Conservation (phyloP, 2,797 vertebrate genomes). For the Lerista edwardsae region DNA sequence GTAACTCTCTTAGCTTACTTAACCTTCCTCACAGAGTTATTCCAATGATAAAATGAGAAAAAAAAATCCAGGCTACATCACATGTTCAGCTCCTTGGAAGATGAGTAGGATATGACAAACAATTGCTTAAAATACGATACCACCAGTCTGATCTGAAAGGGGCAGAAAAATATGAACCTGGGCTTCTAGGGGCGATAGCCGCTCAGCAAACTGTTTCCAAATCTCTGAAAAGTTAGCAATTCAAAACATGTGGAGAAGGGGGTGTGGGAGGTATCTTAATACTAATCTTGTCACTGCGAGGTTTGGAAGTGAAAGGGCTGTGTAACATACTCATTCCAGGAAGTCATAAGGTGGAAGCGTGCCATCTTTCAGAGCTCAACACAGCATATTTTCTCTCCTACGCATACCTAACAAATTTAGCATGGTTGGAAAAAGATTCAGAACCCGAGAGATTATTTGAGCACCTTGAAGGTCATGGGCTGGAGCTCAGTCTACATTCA, state of each 20-base stretch:
- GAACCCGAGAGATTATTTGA: neutral
- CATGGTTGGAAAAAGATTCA: neutral
- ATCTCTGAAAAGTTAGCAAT: neutral
- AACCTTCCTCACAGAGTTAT: neutral
- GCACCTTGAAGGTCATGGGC: neutral
- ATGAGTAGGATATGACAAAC: neutral
- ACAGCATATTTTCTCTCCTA: neutral
- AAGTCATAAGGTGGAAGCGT: neutral
- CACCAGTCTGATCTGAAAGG: neutral
- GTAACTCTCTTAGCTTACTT: neutral
- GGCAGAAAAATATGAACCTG: neutral
- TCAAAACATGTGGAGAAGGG: neutral
- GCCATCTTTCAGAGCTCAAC: neutral
- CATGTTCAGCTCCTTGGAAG: neutral
- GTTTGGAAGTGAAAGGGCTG: neutral
- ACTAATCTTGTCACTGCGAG: neutral
- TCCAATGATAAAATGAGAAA: neutral
- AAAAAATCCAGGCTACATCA: too few species aligned
- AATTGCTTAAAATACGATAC: neutral
- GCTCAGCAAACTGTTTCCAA: neutral
- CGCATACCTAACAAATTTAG: neutral
- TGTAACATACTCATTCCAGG: neutral
- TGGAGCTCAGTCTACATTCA: neutral
- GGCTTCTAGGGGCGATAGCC: neutral
- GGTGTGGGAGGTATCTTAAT: neutral